Conservation (phyloP, 2,113 vertebrate genomes). For the Rhipidura dahli region DNA sequence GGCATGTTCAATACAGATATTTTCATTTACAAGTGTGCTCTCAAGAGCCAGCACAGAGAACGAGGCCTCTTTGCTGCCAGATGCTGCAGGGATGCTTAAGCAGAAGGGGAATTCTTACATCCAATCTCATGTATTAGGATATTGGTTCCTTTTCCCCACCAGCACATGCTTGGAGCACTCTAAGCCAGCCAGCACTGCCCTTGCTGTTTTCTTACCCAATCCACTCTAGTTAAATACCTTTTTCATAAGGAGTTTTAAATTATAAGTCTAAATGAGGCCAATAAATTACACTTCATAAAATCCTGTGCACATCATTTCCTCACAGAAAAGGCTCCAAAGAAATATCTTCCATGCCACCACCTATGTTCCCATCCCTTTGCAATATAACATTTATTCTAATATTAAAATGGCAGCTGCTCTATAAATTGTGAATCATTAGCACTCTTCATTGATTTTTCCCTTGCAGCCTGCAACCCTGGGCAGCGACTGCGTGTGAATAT, state of each 20-base stretch:
- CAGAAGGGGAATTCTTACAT: neutral
- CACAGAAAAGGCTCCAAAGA: slow-evolving; percentile 76
- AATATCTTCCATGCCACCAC: slow-evolving; percentile 77
- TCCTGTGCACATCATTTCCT: slow-evolving; percentile 72
- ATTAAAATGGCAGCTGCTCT: slow-evolving; percentile 88
- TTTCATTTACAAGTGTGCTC: neutral
- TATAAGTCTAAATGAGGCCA: slow-evolving; percentile 77
- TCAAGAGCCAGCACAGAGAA: neutral
- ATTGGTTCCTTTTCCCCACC: neutral
- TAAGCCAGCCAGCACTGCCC: slow-evolving; percentile 21
- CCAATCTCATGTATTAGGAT: neutral
- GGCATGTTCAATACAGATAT: neutral
- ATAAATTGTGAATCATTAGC: slow-evolving; percentile 92
- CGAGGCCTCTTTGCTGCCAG: neutral
- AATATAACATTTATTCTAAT: slow-evolving; percentile 85
- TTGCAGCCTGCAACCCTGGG: slow-evolving; percentile 52
- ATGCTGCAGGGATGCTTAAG: neutral
- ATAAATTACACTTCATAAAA: slow-evolving; percentile 84
- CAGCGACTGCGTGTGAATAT: slow-evolving; percentile 42
- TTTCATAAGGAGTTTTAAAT: slow-evolving; percentile 79
- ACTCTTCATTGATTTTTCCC: slow-evolving; percentile 80
- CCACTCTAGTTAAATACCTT: slow-evolving; percentile 75
- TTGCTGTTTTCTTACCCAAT: neutral
- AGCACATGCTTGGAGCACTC: neutral
- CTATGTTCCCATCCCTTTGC: slow-evolving; percentile 69